Conservation (phyloP, 2,888 invertebrate genomes). For the Acanthococcus lagerstroemiae region DNA sequence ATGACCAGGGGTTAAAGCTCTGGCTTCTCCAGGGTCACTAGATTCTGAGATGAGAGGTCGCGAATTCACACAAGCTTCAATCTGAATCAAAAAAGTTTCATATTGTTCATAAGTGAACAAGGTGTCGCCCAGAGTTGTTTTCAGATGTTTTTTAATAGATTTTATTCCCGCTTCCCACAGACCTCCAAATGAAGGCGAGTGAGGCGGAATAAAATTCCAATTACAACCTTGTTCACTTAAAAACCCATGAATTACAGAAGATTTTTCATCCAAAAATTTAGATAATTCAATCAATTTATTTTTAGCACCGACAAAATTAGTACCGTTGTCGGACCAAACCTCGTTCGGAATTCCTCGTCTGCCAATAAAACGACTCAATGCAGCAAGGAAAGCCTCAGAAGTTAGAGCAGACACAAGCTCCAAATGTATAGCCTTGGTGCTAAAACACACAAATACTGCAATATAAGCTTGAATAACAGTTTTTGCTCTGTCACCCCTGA, state of each 20-base stretch:
- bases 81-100: not conserved
- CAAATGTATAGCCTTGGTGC: slow-evolving; percentile 5
- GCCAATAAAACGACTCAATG: not conserved
- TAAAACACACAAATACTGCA: slow-evolving; percentile 4
- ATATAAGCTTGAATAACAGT: not conserved
- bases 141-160: not conserved
- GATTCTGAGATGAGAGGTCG: not conserved
- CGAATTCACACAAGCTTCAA: not conserved
- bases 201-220: not conserved
- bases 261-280: not conserved
- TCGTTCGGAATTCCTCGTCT: not conserved
- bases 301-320: not conserved
- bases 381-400: not conserved
- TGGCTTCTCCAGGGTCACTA: not conserved
- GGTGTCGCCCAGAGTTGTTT: slow-evolving; percentile 33
- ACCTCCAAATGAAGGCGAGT: not conserved
- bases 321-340: not conserved
- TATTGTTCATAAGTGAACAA: slow-evolving; percentile 34
- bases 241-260: not conserved
- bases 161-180: slow-evolving; percentile 18
- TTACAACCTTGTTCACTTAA: not conserved
- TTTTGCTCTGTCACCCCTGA: not conserved
- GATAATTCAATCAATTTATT: not conserved
- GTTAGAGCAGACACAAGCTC: not conserved
- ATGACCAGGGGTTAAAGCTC: slow-evolving; percentile 32